A percentile compares a stretch with the other conserved stretches of the same genome.
Conservation (phyloP, 2,113 vertebrate genomes). For the Salvator merianae region DNA sequence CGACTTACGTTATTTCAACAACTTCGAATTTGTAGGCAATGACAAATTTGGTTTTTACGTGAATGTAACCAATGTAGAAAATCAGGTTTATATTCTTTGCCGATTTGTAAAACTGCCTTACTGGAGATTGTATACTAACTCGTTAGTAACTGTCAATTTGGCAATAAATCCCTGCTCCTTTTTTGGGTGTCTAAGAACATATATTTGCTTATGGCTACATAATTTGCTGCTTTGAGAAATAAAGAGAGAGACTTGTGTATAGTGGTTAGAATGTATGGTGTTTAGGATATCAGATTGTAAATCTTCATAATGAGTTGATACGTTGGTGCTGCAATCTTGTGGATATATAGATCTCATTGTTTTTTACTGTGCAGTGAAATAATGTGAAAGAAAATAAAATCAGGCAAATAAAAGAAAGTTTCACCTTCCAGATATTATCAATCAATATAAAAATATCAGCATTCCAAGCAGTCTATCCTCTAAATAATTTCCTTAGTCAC, state of each 20-base stretch:
- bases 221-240: background rate
- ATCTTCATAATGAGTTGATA: too few species aligned
- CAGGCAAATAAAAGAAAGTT: too few species aligned
- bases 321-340: too few species aligned
- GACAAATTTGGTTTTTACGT: background rate
- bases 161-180: background rate
- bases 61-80: background rate
- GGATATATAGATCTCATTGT: too few species aligned
- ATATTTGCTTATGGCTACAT: background rate
- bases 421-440: too few species aligned
- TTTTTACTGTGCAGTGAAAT: too few species aligned
- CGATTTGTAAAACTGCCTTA: background rate
- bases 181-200: background rate
- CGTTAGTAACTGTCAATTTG: background rate
- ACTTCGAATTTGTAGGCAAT: background rate
- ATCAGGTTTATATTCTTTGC: background rate
- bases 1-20: background rate
- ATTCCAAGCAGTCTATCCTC: too few species aligned
- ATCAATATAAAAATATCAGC: too few species aligned
- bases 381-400: too few species aligned
- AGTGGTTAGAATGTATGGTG: too few species aligned
- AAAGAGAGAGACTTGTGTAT: background rate
- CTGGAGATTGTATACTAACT: background rate
- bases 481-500: too few species aligned
- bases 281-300: too few species aligned